Evolutionary conservation across 2,888 invertebrate species (phyloP).

Genomic region (Drosophila falleni): DNA sequence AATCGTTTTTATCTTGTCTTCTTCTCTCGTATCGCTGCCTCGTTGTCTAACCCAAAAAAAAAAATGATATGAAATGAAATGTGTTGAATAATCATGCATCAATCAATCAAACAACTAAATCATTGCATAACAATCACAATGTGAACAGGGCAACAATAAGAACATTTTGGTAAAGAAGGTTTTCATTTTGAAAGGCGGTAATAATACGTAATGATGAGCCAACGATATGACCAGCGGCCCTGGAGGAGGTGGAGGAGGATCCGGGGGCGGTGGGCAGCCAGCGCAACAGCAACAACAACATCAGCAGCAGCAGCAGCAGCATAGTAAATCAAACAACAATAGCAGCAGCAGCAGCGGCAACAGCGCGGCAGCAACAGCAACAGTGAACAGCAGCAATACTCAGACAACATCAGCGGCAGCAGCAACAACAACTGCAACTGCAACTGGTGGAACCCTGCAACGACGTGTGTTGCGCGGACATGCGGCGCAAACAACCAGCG

Average conservation of each 20-base stretch:
- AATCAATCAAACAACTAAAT: conserved; percentile 39
- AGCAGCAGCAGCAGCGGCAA: conserved; percentile 43
- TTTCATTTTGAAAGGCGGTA: conserved; percentile 86
- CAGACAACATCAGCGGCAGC: conserved; percentile 38
- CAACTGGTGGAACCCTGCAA: conserved; percentile 59
- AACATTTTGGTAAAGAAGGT: conserved; percentile 86
- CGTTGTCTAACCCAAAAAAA: conserved; percentile 61
- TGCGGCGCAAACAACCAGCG: conserved; percentile 82
- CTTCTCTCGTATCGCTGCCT: conserved; percentile 73
- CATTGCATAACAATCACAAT: conserved; percentile 31
- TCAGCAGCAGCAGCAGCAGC: conserved; percentile 55
- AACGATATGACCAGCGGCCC: conserved; percentile 85
- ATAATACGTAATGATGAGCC: conserved; percentile 86
- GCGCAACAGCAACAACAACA: conserved; percentile 54
- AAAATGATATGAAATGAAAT: conserved; percentile 37
- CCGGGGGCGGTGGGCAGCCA: conserved; percentile 62
- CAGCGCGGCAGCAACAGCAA: conserved; percentile 55
- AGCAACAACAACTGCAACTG: conserved; percentile 33
- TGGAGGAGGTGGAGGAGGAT: conserved; percentile 77
- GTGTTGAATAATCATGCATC: conserved; percentile 47
- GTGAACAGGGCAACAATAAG: conserved; percentile 85
- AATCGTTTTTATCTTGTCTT: conserved; percentile 78
- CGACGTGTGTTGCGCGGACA: conserved; percentile 82
- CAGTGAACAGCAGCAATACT: conserved; percentile 53
- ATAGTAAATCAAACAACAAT: conserved; percentile 44